Conservation (phyloP, 1,140 invertebrate species). For the Steinernema feltiae region DNA sequence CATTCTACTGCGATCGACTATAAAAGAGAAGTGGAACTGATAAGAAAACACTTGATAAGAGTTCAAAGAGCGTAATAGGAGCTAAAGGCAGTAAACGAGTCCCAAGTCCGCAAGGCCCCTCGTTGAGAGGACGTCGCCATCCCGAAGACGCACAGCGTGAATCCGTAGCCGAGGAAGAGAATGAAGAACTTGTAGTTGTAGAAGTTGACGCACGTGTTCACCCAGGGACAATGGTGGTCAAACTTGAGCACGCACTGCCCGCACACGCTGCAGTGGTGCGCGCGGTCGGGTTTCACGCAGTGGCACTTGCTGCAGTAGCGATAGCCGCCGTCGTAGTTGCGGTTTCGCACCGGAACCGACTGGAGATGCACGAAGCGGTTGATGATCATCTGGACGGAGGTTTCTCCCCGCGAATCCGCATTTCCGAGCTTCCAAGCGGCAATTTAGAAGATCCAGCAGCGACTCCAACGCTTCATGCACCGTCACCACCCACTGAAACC, state of each 20-base stretch:
- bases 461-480: too few relatives aligned
- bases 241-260: constrained; percentile 43
- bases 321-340: constrained; percentile 24
- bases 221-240: constrained; percentile 49
- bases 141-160: constrained; percentile 88
- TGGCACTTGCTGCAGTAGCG: constrained; percentile 43
- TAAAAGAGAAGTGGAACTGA: too few relatives aligned
- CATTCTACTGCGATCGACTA: too few relatives aligned
- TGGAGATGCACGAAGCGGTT: constrained; percentile 21
- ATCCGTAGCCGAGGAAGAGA: constrained; percentile 89
- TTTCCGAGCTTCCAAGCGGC: too few relatives aligned
- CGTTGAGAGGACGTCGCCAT: constrained; percentile 63
- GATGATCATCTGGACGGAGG: constrained; percentile 2
- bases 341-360: neutral
- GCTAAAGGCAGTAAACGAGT: too few relatives aligned
- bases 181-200: constrained; percentile 96
- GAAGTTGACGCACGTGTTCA: constrained; percentile 40
- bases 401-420: neutral
- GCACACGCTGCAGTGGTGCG: constrained; percentile 45
- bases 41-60: too few relatives aligned
- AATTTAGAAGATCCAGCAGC: too few relatives aligned
- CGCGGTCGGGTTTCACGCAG: constrained; percentile 40
- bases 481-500: too few relatives aligned
- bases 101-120: neutral
- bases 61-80: too few relatives aligned